phyloP scores from a whole-genome alignment of 2,888 invertebrate species.

The Trichopria drosophilae region DNA sequence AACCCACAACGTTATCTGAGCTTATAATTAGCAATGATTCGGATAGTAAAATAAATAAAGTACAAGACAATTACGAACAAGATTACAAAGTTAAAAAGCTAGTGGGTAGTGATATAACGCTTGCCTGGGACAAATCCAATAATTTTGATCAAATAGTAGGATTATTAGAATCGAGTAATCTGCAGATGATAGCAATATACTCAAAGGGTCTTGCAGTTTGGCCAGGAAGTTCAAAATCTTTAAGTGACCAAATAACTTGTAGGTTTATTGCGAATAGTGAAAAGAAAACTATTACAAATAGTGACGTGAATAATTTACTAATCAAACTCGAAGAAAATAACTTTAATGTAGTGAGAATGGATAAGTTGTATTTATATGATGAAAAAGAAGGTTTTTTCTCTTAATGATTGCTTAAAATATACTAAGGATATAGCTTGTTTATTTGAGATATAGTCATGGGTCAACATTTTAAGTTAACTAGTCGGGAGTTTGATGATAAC shows the following conservation, averaged over 20 bases:
- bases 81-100: conserved; percentile 25
- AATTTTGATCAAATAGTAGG: conserved; percentile 22
- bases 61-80: conserved; percentile 21
- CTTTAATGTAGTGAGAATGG: conserved; percentile 22
- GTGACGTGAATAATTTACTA: conserved; percentile 26
- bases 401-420: no score
- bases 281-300: conserved; percentile 24
- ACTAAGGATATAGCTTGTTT: no score
- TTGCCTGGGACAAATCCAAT: conserved; percentile 17
- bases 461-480: no score
- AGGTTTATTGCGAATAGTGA: conserved; percentile 22
- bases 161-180: conserved; percentile 22
- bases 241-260: conserved; percentile 23
- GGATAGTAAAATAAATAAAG: conserved; percentile 11
- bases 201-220: conserved; percentile 24
- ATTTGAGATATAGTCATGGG: no score
- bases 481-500: no score
- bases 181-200: conserved; percentile 24
- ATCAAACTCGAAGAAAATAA: conserved; percentile 19
- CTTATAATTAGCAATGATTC: conserved; percentile 16
- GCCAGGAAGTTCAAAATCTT: conserved; percentile 21
- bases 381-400: conserved; percentile 18
- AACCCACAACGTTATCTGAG: conserved; percentile 16
- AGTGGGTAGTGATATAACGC: conserved; percentile 27
- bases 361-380: conserved; percentile 23